Percentiles rank a stretch among this genome's conserved stretches.
Conservation (phyloP, 2,113 vertebrate species). For the Synchiropus splendidus region DNA sequence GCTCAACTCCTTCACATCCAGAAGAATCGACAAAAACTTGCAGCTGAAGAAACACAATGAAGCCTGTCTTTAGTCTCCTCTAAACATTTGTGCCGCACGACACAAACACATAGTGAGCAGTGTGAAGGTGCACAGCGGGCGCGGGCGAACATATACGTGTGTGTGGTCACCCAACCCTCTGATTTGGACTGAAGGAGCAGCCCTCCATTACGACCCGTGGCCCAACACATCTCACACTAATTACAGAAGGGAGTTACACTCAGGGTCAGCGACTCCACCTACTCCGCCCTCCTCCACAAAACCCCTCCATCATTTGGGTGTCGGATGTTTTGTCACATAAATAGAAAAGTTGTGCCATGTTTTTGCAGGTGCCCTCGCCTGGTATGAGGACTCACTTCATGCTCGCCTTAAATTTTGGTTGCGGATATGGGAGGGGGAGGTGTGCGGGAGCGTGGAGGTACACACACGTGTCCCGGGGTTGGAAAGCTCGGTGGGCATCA, state of each 20-base stretch:
- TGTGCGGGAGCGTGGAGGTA: constrained; percentile 6
- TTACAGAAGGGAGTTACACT: constrained; percentile 46
- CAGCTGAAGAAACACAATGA: too few species aligned
- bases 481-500: constrained; percentile 12
- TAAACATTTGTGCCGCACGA: constrained; percentile 24
- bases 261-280: constrained; percentile 51
- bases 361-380: constrained; percentile 57
- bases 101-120: constrained; percentile 19
- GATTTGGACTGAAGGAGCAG: constrained; percentile 47
- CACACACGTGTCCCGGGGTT: constrained; percentile 8
- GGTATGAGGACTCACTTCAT: too few species aligned
- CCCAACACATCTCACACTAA: constrained; percentile 29
- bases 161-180: constrained; percentile 48
- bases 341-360: constrained; percentile 39
- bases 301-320: constrained; percentile 12
- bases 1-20: too few species aligned
- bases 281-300: constrained; percentile 26
- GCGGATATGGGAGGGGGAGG: too few species aligned
- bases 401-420: too few species aligned
- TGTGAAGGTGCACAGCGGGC: constrained; percentile 6
- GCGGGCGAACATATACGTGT: constrained; percentile 18
- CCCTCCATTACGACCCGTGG: constrained; percentile 36
- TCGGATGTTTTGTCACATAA: constrained; percentile 28
- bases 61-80: too few species aligned
- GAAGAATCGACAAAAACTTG: too few species aligned